phyloP scores from a whole-genome alignment of 2,113 vertebrate genomes.

The Syrrhaptes paradoxus region DNA sequence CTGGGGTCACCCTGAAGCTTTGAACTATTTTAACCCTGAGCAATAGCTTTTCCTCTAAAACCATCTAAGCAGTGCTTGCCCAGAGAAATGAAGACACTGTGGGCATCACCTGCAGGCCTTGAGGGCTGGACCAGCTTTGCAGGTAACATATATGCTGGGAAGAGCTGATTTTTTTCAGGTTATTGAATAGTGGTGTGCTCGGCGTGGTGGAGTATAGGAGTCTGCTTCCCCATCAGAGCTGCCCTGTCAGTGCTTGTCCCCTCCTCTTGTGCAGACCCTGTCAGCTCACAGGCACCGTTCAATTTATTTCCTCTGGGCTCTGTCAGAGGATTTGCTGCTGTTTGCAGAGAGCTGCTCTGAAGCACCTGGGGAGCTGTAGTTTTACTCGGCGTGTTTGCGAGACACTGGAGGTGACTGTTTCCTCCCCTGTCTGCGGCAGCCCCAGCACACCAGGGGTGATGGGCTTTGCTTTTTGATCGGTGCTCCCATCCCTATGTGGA shows the following conservation, averaged over 20 bases:
- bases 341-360: neutral
- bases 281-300: neutral
- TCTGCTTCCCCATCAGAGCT: neutral
- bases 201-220: neutral
- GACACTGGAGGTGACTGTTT: rapidly evolving
- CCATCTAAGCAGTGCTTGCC: neutral
- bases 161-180: neutral
- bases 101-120: neutral
- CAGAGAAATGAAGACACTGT: neutral
- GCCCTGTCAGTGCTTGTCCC: neutral
- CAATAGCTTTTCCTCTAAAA: neutral
- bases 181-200: neutral
- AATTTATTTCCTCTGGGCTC: neutral
- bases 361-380: neutral
- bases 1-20: neutral
- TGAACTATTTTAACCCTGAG: neutral
- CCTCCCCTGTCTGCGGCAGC: neutral
- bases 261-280: neutral
- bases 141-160: neutral
- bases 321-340: neutral
- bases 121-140: neutral
- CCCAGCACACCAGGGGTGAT: rapidly evolving
- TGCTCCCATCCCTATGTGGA: neutral
- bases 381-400: neutral
- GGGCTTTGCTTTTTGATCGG: neutral